A percentile compares a stretch with the other conserved stretches of the same genome.
These are phyloP conservation scores for Aphaenogaster ashmeadi DNA, from an alignment of 1,140 invertebrate species.

Conservation along the genomic window DNA sequence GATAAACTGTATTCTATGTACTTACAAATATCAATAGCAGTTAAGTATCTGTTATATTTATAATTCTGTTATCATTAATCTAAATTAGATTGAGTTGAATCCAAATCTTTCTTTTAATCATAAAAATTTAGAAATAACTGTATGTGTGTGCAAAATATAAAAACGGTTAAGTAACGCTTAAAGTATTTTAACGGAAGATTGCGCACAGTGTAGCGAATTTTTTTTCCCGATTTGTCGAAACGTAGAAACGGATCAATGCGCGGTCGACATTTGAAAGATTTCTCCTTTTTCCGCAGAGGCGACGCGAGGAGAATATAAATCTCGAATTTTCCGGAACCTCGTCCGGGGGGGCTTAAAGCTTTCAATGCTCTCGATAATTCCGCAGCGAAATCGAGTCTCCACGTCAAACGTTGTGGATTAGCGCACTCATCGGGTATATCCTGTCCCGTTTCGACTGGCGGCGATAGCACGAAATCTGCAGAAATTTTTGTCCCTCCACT, in stretches of 20 bases:
- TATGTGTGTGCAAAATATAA: background rate
- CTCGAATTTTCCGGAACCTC: constrained; percentile 68
- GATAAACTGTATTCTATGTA: background rate
- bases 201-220: constrained; percentile 8
- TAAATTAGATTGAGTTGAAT: background rate
- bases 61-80: background rate
- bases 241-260: constrained; percentile 43
- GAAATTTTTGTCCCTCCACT: constrained; percentile 72
- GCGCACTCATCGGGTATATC: constrained; percentile 69
- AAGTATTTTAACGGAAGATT: constrained; percentile 13
- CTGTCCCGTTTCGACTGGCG: constrained; percentile 52
- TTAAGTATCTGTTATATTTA: background rate
- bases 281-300: constrained; percentile 30
- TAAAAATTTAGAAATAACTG: background rate
- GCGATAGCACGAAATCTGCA: constrained; percentile 70
- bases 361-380: constrained; percentile 74
- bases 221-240: constrained; percentile 10
- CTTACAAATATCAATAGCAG: background rate
- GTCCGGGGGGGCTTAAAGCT: constrained; percentile 66
- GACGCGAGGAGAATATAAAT: constrained; percentile 70
- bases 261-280: constrained; percentile 48
- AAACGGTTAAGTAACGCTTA: background rate
- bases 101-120: background rate
- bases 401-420: constrained; percentile 75
- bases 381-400: constrained; percentile 74